Percentiles rank a stretch among this genome's conserved stretches.
phyloP scores from a whole-genome alignment of 2,888 invertebrate species.

The Ormyrus thymus region DNA sequence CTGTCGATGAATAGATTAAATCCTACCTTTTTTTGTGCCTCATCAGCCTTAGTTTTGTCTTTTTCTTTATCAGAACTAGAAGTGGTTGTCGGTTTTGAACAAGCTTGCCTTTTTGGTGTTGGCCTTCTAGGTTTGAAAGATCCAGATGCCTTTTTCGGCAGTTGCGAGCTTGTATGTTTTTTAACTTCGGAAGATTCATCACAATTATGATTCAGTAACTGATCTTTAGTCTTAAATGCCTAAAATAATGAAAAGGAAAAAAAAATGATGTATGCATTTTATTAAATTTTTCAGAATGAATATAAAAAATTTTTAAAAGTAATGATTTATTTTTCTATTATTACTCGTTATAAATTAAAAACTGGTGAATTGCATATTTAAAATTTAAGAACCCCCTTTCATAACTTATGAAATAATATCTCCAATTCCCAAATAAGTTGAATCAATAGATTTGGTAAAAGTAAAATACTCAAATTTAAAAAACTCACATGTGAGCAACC shows the following conservation, averaged over 20 bases:
- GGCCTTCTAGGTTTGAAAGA: constrained; percentile 72
- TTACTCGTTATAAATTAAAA: too few species aligned
- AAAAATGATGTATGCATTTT: too few species aligned
- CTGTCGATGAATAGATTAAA: not conserved
- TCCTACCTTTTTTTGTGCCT: constrained; percentile 55
- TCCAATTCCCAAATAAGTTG: constrained; percentile 13
- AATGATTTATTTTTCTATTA: too few species aligned
- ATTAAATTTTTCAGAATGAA: too few species aligned
- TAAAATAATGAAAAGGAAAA: constrained; percentile 52
- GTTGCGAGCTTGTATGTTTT: constrained; percentile 67
- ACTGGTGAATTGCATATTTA: too few species aligned
- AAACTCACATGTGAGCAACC: constrained; percentile 70
- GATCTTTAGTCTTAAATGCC: constrained; percentile 71
- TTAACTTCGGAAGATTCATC: constrained; percentile 66
- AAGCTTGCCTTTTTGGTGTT: constrained; percentile 70
- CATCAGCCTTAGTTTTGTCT: constrained; percentile 64
- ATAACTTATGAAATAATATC: too few species aligned
- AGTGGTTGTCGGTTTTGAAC: constrained; percentile 65
- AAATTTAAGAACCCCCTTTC: too few species aligned
- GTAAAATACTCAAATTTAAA: constrained; percentile 49
- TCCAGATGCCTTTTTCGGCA: constrained; percentile 71
- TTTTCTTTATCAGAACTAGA: constrained; percentile 67
- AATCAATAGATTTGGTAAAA: constrained; percentile 10
- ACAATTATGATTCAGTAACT: constrained; percentile 69
- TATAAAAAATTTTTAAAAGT: too few species aligned